Percentiles rank a stretch among this genome's conserved stretches.
Conservation (phyloP, 2,888 invertebrate genomes). For the Merodon equestris region DNA sequence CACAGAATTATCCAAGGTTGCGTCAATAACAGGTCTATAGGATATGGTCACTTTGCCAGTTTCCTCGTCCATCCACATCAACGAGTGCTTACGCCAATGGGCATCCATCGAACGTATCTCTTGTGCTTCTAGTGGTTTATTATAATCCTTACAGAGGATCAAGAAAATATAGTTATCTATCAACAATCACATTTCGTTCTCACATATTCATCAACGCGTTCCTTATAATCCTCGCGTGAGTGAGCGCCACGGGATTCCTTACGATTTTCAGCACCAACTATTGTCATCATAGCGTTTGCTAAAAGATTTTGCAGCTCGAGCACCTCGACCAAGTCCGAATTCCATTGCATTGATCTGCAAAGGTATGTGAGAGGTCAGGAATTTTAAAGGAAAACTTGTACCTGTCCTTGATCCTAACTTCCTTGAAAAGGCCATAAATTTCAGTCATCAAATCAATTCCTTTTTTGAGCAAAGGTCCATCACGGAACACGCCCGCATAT, state of each 20-base stretch:
- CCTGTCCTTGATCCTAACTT: constrained; percentile 88
- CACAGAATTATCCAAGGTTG: constrained; percentile 92
- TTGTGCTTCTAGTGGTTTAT: constrained; percentile 94
- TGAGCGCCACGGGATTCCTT: constrained; percentile 99
- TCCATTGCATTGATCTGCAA: constrained; percentile 92
- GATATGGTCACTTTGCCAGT: constrained; percentile 89
- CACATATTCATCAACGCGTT: constrained; percentile 92
- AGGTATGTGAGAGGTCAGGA: background rate
- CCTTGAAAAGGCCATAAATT: constrained; percentile 87
- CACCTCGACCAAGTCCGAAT: constrained; percentile 97
- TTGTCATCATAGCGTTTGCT: constrained; percentile 95
- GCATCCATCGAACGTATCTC: constrained; percentile 85
- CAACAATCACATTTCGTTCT: constrained; percentile 38
- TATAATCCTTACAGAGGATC: constrained; percentile 82
- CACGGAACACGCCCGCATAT: constrained; percentile 98
- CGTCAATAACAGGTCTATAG: constrained; percentile 97
- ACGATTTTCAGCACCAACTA: constrained; percentile 93
- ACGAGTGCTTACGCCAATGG: constrained; percentile 99
- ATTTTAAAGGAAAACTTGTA: constrained; percentile 56
- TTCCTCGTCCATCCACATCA: constrained; percentile 85
- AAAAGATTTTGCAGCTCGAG: constrained; percentile 98
- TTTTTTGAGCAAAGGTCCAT: constrained; percentile 91
- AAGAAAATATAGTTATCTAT: no score
- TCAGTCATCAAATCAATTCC: constrained; percentile 87
- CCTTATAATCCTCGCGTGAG: constrained; percentile 96